Evolutionary conservation across 1,140 invertebrate species (phyloP).

Genomic region (Campoletis sonorensis): DNA sequence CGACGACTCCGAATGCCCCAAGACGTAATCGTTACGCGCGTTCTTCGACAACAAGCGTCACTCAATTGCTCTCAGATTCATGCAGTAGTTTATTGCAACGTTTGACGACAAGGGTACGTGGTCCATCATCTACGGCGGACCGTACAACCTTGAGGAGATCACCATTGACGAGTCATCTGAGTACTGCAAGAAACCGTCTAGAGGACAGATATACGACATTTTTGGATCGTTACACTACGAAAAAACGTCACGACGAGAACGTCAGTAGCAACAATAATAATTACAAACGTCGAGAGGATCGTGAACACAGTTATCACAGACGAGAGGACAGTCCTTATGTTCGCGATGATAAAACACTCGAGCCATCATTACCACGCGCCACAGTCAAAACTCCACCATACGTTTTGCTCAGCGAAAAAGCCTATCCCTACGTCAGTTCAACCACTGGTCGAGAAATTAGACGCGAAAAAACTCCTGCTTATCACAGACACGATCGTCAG

Average conservation of each 20-base stretch:
- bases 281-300: constrained; percentile 69
- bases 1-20: constrained; percentile 51
- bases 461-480: constrained; percentile 65
- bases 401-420: constrained; percentile 81
- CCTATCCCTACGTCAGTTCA: constrained; percentile 80
- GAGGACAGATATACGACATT: constrained; percentile 87
- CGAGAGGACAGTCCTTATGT: constrained; percentile 66
- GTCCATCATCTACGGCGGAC: constrained; percentile 78
- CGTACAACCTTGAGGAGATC: constrained; percentile 63
- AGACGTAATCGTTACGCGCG: constrained; percentile 81
- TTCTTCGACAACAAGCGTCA: constrained; percentile 82
- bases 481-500: constrained; percentile 49
- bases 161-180: constrained; percentile 65
- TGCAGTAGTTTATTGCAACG: constrained; percentile 89
- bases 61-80: constrained; percentile 88
- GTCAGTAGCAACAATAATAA: constrained; percentile 66
- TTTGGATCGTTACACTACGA: constrained; percentile 82
- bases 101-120: constrained; percentile 83
- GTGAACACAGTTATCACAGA: constrained; percentile 53
- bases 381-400: constrained; percentile 74
- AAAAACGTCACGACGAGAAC: constrained; percentile 72
- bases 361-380: constrained; percentile 74
- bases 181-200: constrained; percentile 79
- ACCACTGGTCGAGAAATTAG: constrained; percentile 41
- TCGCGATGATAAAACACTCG: constrained; percentile 80